Conservation (phyloP, 2,888 invertebrate species). For the Drosophila hamatofila region DNA sequence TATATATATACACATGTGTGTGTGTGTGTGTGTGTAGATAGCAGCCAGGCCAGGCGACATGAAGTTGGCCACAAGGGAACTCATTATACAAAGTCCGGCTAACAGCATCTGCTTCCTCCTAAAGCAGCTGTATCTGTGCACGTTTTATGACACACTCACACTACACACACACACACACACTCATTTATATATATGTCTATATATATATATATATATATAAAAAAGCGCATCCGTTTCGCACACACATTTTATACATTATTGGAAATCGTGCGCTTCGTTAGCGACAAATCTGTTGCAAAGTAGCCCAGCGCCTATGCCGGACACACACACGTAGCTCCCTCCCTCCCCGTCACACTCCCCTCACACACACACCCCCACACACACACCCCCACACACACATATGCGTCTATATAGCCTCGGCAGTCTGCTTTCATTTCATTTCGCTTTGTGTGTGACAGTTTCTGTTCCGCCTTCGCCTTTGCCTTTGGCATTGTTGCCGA, state of each 20-base stretch:
- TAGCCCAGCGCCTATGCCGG: constrained; percentile 56
- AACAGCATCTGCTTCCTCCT: constrained; percentile 45
- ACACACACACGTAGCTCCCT: neutral
- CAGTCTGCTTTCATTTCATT: constrained; percentile 14
- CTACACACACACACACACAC: neutral
- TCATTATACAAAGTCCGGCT: constrained; percentile 71
- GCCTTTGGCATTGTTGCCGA: constrained; percentile 68
- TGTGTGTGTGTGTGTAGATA: too few species aligned
- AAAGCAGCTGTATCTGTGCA: constrained; percentile 29
- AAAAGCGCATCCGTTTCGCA: constrained; percentile 49
- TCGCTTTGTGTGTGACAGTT: constrained; percentile 61
- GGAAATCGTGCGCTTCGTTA: constrained; percentile 79
- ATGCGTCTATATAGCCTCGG: neutral
- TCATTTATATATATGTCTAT: neutral
- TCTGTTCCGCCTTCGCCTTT: constrained; percentile 36
- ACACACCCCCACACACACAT: neutral
- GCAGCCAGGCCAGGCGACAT: constrained; percentile 47
- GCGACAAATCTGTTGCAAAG: constrained; percentile 78
- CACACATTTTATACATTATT: constrained; percentile 72
- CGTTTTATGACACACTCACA: constrained; percentile 66
- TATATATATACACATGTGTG: neutral
- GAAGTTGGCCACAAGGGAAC: constrained; percentile 71
- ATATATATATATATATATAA: constrained; percentile 6
- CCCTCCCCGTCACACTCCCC: neutral
- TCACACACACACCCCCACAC: neutral